Percentiles rank a stretch among this genome's conserved stretches.
These are phyloP conservation scores for Petaurus breviceps DNA, from an alignment of 2,113 vertebrate species.

Conservation along the genomic window DNA sequence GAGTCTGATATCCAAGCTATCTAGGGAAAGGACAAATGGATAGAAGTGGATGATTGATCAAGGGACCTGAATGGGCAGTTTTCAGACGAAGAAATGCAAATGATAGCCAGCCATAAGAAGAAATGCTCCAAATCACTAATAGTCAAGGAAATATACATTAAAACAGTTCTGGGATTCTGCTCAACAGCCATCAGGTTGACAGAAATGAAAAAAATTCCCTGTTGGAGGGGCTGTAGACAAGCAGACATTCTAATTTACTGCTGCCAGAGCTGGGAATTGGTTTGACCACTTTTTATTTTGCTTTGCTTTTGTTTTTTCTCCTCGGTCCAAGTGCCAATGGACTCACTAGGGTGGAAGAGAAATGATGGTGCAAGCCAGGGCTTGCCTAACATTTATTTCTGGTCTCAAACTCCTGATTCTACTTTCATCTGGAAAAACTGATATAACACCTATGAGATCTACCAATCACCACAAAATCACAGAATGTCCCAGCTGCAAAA, in stretches of 20 bases:
- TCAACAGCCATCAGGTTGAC: neutral
- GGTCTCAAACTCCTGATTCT: neutral
- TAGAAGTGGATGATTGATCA: neutral
- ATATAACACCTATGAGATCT: neutral
- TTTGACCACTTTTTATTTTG: neutral
- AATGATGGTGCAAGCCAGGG: neutral
- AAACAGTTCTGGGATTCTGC: neutral
- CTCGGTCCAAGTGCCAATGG: neutral
- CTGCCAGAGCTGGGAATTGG: neutral
- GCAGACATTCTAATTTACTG: neutral
- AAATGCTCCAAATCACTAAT: neutral
- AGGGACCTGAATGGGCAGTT: neutral
- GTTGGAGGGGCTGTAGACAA: neutral
- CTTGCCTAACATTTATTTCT: neutral
- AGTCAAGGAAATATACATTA: neutral
- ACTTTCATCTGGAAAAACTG: neutral
- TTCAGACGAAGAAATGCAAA: neutral
- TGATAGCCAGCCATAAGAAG: neutral
- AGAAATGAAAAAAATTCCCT: neutral
- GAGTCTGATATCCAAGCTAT: neutral
- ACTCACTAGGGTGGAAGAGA: neutral
- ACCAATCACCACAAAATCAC: neutral
- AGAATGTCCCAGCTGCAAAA: neutral
- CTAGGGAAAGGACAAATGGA: neutral
- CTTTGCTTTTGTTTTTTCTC: neutral